Base-by-base conservation (phyloP, 1,140 invertebrate species). In the Trichogramma pretiosum region DNA sequence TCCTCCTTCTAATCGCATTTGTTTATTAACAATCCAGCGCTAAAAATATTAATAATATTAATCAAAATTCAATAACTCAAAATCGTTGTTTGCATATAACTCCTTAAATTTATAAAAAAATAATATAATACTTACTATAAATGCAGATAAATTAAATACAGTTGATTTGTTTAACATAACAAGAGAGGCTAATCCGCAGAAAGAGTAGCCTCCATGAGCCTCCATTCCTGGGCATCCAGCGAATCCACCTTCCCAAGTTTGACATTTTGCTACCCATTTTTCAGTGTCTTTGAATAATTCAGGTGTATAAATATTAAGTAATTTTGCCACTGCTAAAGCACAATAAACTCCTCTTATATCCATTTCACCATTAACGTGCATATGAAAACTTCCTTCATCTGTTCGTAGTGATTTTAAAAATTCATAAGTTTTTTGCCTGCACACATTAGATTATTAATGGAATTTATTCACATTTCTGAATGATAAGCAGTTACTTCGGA, bases 201-300 rank as follows among this genome's bases (percentile, higher is more conserved):
- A 98, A 7, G 94, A 85, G 71, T 98, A 98, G 17, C 96, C 96
- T 5, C 96, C 96, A 75, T 99, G 96, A 17, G 96, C 96, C 73
- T 99, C 96, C 77, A 93, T 83, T 11, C 89, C 91, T 16, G 94
- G 95, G 60, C 78, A 83, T 1, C 93, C 94, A 40, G 85, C 87
- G 78, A 99, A 98, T 1, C 96, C 96, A 39, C 96, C 96, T 76
- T 99, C 96, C 74, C 97, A 99, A 1, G 93, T 97, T 68, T 98
- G 93, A 75, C 93, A 98, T 75, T 76, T 79, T 1, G 84, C 74
- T 57, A 98, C 84, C 92, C 93, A 99, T 60, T 93, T 83, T 3
- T 86, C 85, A 5, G 89, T 89, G 33, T 81, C 81, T 55, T 85
- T 78, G 73, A 95, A 93, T 34, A 98, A 68, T 50, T 85, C 78